Conservation (phyloP, 2,797 vertebrate genomes). For the Diplodus sargus region DNA sequence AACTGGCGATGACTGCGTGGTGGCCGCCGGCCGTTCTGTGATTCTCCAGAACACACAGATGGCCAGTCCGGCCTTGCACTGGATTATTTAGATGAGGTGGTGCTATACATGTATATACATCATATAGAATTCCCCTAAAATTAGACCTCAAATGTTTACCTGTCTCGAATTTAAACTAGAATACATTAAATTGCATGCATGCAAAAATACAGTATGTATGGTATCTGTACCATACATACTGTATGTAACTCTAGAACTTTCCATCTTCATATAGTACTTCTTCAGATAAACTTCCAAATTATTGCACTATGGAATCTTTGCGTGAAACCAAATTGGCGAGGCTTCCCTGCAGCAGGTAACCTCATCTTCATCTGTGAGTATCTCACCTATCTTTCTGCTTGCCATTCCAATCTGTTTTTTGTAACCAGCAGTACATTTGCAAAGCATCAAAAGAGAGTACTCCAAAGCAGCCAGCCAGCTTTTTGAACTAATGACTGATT, state of each 20-base stretch:
- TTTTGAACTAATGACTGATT: slow-evolving; percentile 75
- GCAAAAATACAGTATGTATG: neutral
- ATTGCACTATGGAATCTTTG: slow-evolving; percentile 34
- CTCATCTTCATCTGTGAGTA: neutral
- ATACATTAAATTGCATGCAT: neutral
- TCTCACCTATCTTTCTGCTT: slow-evolving; percentile 21
- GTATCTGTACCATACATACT: neutral
- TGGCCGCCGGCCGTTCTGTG: too few relatives aligned
- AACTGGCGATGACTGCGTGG: too few relatives aligned
- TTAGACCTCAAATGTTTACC: neutral
- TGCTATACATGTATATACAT: neutral
- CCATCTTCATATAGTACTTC: slow-evolving; percentile 25
- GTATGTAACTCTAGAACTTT: neutral
- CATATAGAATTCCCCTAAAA: neutral
- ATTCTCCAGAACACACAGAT: too few relatives aligned
- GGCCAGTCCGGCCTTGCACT: neutral
- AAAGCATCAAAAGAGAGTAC: slow-evolving; percentile 32
- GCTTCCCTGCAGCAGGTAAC: slow-evolving; percentile 21
- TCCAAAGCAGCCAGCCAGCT: slow-evolving; percentile 43
- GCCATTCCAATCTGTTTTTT: slow-evolving; percentile 33
- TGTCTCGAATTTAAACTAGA: neutral
- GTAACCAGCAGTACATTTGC: slow-evolving; percentile 44
- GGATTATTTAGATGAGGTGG: neutral
- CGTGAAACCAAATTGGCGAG: slow-evolving; percentile 10
- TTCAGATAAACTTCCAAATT: slow-evolving; percentile 37